phyloP scores from a whole-genome alignment of 2,888 invertebrate species.

The Nineta flava region DNA sequence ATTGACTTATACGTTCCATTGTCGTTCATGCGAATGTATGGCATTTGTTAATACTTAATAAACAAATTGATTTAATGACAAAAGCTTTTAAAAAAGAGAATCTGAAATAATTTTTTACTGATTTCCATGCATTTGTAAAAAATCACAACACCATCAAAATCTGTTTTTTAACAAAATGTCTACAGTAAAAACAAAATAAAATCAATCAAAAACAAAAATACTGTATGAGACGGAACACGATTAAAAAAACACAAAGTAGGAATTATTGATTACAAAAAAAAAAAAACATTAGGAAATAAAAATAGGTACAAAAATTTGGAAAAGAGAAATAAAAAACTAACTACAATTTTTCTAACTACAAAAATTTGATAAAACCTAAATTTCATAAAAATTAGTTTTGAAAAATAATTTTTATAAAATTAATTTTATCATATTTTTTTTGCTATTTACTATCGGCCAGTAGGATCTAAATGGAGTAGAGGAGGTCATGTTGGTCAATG shows the following conservation, averaged over 20 bases:
- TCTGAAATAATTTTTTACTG: not conserved
- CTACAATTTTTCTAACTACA: not conserved
- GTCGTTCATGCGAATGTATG: too few species aligned
- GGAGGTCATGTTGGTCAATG: not conserved
- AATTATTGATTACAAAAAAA: slow-evolving; percentile 11
- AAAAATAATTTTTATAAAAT: too few species aligned
- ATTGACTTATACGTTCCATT: too few species aligned
- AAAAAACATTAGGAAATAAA: slow-evolving; percentile 3
- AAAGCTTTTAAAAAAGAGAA: too few species aligned
- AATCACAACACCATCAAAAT: slow-evolving; percentile 4
- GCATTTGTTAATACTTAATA: too few species aligned
- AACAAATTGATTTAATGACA: too few species aligned
- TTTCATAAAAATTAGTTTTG: too few species aligned
- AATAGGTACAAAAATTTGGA: not conserved
- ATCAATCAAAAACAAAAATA: slow-evolving; percentile 6
- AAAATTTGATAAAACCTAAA: not conserved
- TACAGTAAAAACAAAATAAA: not conserved
- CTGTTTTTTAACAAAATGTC: not conserved
- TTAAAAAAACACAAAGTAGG: slow-evolving; percentile 11
- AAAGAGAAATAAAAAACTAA: not conserved
- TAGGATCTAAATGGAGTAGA: too few species aligned
- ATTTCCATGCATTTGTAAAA: slow-evolving; percentile 7
- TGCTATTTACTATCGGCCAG: too few species aligned
- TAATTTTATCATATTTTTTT: too few species aligned
- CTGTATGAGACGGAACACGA: slow-evolving; percentile 9